phyloP scores from a whole-genome alignment of 2,888 invertebrate species.

The Tryphoninae sp. region DNA sequence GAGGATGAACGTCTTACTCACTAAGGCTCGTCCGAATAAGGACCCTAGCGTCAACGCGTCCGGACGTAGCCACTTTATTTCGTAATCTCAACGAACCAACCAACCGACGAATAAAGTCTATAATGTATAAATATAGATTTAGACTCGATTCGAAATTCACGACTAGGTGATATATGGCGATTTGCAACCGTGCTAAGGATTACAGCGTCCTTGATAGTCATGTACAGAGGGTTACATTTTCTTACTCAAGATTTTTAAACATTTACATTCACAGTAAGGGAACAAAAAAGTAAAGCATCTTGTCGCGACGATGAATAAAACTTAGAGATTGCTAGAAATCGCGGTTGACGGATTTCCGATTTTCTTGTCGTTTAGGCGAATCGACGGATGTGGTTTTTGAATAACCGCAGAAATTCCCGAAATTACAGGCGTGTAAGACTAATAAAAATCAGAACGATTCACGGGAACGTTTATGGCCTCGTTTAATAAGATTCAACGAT shows the following conservation, averaged over 20 bases:
- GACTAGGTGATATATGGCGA: slow-evolving; percentile 65
- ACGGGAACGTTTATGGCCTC: slow-evolving; percentile 59
- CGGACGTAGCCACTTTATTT: slow-evolving; percentile 61
- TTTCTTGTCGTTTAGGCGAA: background rate
- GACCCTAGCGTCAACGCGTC: slow-evolving; percentile 58
- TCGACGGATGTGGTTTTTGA: slow-evolving; percentile 51
- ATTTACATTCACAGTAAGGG: background rate
- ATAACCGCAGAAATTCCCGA: slow-evolving; percentile 40
- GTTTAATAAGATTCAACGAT: slow-evolving; percentile 53
- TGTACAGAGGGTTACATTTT: background rate
- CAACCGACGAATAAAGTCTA: slow-evolving; percentile 32
- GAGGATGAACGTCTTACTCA: slow-evolving; percentile 56
- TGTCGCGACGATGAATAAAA: slow-evolving; percentile 8
- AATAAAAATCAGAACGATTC: slow-evolving; percentile 14
- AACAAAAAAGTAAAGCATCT: background rate
- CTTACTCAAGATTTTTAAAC: background rate
- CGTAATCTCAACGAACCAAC: slow-evolving; percentile 55
- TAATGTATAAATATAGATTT: slow-evolving; percentile 40
- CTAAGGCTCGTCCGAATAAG: slow-evolving; percentile 60
- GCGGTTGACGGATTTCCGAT: slow-evolving; percentile 56
- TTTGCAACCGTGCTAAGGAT: slow-evolving; percentile 70
- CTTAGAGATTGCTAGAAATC: slow-evolving; percentile 20
- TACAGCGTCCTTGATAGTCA: slow-evolving; percentile 58
- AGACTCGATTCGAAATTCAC: slow-evolving; percentile 54
- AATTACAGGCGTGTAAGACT: slow-evolving; percentile 36